Evolutionary conservation across 1,140 invertebrate genomes (phyloP).

Genomic region (Cotesia glomerata): DNA sequence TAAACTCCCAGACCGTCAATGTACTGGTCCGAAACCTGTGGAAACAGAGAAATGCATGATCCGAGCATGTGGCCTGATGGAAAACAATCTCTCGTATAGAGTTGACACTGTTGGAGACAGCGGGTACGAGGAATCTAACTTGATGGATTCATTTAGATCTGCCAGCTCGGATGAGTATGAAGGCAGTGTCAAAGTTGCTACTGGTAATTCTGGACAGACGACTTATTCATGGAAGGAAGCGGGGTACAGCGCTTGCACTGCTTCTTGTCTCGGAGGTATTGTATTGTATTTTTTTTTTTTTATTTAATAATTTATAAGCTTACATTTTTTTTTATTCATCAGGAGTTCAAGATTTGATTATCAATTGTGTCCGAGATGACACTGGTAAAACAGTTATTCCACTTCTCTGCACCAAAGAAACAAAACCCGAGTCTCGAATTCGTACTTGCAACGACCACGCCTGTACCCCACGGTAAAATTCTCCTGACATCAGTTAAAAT

Average conservation of each 20-base stretch:
- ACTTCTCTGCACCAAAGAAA: conserved; percentile 80
- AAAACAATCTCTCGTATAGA: conserved; percentile 56
- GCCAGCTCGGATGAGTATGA: conserved; percentile 49
- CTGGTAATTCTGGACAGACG: conserved; percentile 65
- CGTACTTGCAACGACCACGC: conserved; percentile 92
- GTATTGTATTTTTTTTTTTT: background rate
- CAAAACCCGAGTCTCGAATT: conserved; percentile 87
- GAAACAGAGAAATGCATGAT: conserved; percentile 80
- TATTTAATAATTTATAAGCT: background rate
- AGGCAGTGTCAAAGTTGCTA: conserved; percentile 65
- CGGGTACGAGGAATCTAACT: conserved; percentile 64
- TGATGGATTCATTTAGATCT: conserved; percentile 69
- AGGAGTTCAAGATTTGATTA: conserved; percentile 86
- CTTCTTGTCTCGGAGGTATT: conserved; percentile 88
- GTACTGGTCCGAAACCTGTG: conserved; percentile 80
- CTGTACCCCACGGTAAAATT: conserved; percentile 76
- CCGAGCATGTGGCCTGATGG: conserved; percentile 69
- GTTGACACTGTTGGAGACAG: conserved; percentile 61
- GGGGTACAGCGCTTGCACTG: conserved; percentile 89
- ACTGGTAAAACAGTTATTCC: conserved; percentile 84
- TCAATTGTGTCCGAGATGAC: conserved; percentile 87
- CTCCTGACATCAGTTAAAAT: conserved; percentile 22
- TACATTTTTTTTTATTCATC: conserved; percentile 27
- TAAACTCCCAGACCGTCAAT: conserved; percentile 86
- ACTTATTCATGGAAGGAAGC: conserved; percentile 84